Base-by-base conservation (phyloP, 2,113 vertebrate genomes). In the Macquaria australasica region DNA sequence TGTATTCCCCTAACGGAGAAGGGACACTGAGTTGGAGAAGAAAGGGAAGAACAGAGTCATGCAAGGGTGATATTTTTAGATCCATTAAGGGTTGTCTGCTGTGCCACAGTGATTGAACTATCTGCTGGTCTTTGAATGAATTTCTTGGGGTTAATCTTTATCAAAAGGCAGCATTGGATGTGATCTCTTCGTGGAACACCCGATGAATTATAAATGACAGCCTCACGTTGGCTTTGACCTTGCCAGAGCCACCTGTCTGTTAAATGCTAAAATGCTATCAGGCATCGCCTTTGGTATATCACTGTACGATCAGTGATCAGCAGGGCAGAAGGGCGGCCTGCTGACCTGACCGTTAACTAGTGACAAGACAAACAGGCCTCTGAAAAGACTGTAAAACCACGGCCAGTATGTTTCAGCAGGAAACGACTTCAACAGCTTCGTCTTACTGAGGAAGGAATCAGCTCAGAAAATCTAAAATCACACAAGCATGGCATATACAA, bases 121-220 rank as follows among this genome's bases (percentile, higher is more conserved):
- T 81, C 51, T 72, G 80, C 63, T 50, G 75, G 62, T 63, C 66
- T 86, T 73, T 83, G 56, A 78, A 59, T 83, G 71, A 73, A 85
- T 89, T 92, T 91, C 75, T 80, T 73, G 59, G 73, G 74, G 72
- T 79, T 63, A 87, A 62, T 85, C 68, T 87, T 72, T 73, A 82
- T 87, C 82, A 78, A 77, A 34, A 92, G 81, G 60, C 53, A 43
- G 73, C 77, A 78, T 31, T 77, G 60, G 89, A 93, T 89, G 64
- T 86, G 90, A 90, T 91, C 90, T 87, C 84, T 78, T 88, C 6
- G 73, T 72, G 84, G 88, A 93, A 88, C 87, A 78, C 82, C 84
- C 8, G 5, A 89, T 95, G 88, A 95, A 95, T 95, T 91, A 95
- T 94, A 88, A 70, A 94, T 93, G 88, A 79, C 84, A 45, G 77